Conservation (phyloP, 2,888 invertebrate species). For the Omphaloscelis lunosa region DNA sequence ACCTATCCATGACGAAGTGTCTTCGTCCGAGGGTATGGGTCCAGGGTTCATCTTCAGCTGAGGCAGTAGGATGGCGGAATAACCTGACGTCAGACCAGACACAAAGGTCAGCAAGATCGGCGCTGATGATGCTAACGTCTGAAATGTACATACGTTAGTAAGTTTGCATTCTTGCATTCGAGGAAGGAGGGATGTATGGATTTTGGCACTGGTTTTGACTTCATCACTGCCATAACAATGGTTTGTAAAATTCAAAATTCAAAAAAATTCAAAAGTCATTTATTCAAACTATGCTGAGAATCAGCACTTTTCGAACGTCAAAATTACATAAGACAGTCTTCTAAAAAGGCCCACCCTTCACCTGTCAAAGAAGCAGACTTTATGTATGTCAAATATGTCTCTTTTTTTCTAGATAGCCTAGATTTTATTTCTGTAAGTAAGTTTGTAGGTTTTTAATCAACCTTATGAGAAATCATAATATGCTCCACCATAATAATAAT, state of each 20-base stretch:
- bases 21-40: constrained; percentile 84
- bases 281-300: no score
- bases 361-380: no score
- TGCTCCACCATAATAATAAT: background rate
- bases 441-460: no score
- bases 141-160: constrained; percentile 67
- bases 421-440: no score
- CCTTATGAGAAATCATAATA: no score
- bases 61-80: constrained; percentile 92
- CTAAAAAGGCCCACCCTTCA: no score
- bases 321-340: no score
- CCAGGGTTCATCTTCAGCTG: constrained; percentile 87
- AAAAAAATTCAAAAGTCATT: no score
- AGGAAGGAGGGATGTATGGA: background rate
- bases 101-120: constrained; percentile 90
- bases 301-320: no score
- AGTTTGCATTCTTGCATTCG: constrained; percentile 2
- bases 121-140: constrained; percentile 90
- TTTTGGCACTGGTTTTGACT: background rate
- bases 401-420: background rate
- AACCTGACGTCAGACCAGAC: constrained; percentile 92
- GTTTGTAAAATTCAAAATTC: no score
- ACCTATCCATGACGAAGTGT: constrained; percentile 92
- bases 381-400: background rate
- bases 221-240: background rate